Evolutionary conservation across 2,888 invertebrate genomes (phyloP).

Genomic region (Maniola hyperantus): DNA sequence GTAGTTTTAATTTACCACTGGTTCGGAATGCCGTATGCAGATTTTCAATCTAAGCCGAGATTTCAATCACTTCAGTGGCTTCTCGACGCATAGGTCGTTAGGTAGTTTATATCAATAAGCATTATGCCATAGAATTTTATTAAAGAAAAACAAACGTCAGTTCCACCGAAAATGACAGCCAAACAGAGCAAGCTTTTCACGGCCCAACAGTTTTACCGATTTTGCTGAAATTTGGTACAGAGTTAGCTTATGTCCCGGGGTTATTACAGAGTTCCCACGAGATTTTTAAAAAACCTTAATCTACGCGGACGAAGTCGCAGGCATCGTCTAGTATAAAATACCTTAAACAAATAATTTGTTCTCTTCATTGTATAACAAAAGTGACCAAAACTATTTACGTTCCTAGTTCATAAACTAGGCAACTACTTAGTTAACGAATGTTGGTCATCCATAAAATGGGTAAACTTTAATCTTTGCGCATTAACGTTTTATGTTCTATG

Average conservation of each 20-base stretch:
- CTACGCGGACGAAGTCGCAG: no score
- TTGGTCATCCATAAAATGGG: conserved; percentile 15
- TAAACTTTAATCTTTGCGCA: conserved; percentile 15
- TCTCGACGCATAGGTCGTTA: background rate
- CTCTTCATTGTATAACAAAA: background rate
- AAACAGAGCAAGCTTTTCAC: no score
- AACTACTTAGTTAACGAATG: conserved; percentile 1
- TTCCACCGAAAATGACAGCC: no score
- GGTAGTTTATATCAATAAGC: background rate
- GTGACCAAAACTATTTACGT: background rate
- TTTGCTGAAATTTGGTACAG: no score
- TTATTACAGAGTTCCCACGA: no score
- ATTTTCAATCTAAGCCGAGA: background rate
- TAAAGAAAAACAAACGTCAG: no score
- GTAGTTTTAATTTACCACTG: no score
- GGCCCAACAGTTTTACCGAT: no score
- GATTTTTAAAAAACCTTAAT: no score
- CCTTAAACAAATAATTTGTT: background rate
- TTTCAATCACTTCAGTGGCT: background rate
- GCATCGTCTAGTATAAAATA: background rate
- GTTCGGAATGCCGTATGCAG: no score
- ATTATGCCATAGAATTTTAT: no score
- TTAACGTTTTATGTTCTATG: conserved; percentile 21
- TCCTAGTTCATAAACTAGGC: background rate
- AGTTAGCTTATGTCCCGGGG: no score